These are phyloP conservation scores for Clinocottus analis DNA, from an alignment of 2,113 vertebrate genomes.

Conservation along the genomic window DNA sequence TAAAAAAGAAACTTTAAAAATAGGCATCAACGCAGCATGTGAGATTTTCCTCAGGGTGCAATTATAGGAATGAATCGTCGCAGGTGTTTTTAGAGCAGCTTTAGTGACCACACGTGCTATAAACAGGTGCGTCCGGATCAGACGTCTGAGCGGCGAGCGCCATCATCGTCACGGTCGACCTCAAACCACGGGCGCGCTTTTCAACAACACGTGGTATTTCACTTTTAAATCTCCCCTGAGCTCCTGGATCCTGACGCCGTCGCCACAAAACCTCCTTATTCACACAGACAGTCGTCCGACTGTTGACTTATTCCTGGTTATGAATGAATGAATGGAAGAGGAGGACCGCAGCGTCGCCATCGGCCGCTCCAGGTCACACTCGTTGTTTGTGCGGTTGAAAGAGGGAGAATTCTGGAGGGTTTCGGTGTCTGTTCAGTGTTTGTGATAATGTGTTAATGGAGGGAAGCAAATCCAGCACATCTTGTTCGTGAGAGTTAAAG, in stretches of 20 bases:
- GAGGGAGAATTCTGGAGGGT: neutral
- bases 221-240: neutral
- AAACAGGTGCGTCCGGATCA: neutral
- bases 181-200: too few species aligned
- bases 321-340: neutral
- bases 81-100: too few species aligned
- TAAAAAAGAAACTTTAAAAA: neutral
- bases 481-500: neutral
- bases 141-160: too few species aligned
- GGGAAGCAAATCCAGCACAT: neutral
- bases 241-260: neutral
- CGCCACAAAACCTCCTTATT: neutral
- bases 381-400: too few species aligned
- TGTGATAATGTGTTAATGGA: neutral
- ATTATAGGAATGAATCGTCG: neutral
- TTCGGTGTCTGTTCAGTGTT: neutral
- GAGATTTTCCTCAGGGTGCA: neutral
- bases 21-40: too few species aligned
- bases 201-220: neutral
- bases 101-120: too few species aligned
- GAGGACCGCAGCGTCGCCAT: neutral
- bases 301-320: neutral
- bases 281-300: neutral
- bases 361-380: neutral
- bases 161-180: neutral